phyloP scores from a whole-genome alignment of 2,113 vertebrate genomes.

The Poeciliopsis retropinna region DNA sequence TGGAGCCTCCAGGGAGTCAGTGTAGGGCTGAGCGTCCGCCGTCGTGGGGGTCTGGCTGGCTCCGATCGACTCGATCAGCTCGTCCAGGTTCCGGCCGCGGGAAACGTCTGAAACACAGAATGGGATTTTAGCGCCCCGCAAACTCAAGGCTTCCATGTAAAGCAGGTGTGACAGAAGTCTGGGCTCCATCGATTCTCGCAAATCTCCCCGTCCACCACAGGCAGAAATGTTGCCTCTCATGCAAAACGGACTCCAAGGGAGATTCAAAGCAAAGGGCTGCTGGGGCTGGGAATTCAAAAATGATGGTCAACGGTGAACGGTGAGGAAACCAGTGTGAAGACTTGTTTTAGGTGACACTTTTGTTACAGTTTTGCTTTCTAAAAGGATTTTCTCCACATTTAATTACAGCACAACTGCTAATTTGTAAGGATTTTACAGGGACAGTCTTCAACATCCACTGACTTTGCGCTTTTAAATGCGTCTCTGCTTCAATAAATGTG shows the following conservation, averaged over 20 bases:
- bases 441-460: neutral
- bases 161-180: neutral
- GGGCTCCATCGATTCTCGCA: neutral
- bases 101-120: constrained; percentile 65
- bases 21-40: neutral
- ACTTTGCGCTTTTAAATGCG: neutral
- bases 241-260: constrained; percentile 11
- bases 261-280: neutral
- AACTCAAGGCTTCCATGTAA: neutral
- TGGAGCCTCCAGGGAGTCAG: neutral
- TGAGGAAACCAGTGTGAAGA: no score
- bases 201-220: constrained; percentile 1
- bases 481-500: neutral
- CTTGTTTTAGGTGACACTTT: no score
- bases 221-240: neutral
- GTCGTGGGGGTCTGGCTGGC: constrained; percentile 47
- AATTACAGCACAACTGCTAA: no score
- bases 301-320: neutral
- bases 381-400: no score
- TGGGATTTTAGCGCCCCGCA: neutral
- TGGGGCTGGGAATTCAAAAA: constrained; percentile 8
- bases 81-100: constrained; percentile 83
- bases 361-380: no score
- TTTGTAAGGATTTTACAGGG: neutral
- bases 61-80: constrained; percentile 84